Base-by-base conservation (phyloP, 2,888 invertebrate genomes). In the Crepidodera aurea region DNA sequence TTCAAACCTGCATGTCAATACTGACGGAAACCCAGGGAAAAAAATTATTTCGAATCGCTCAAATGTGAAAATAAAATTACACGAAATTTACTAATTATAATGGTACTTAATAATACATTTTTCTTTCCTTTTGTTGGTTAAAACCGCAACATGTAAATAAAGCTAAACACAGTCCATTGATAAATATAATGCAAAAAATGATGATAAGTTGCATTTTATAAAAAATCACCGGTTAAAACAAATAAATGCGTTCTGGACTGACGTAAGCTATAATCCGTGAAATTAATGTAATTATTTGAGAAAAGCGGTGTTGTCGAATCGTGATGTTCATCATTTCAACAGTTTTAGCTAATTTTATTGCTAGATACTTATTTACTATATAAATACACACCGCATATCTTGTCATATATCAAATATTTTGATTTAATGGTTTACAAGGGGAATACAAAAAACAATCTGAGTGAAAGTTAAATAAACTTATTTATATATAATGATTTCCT, bases 181-280 rank as follows among this genome's bases (percentile, higher is more conserved):
- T 62, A 62, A 63, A 66, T 57, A 65, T 63, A 65, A 66, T 66
- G 60, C 57, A 53, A 64, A 65, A 63, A 66, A 66, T 68, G 68
- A 64, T 63, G 64, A 66, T 61, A 55, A 48, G 42, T 55, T 59
- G 53, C 12, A 29, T 50, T 56, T 64, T 60, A 48, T 61, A 53
- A 44, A 65, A 63, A 62, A 61, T 56, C 54, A 65, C 65, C 62
- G 56, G 65, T 58, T 60, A 62, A 62, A 64, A 62, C 61, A 60
- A 65, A 63, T 61, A 60, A 51, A 51, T 63, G 63, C 61, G 44
- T 44, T 55, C 16, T 46, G 19, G 60, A 67, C 56, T 62, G 63
- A 61, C 65, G 58, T 59, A 48, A 51, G 61, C 46, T 54, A 42
- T 44, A 65, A 63, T 65, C 60, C 61, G 51, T 61, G 60, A 60